Evolutionary conservation across 2,888 invertebrate genomes (phyloP).

Genomic region (Bursaphelenchus okinawaensis): DNA sequence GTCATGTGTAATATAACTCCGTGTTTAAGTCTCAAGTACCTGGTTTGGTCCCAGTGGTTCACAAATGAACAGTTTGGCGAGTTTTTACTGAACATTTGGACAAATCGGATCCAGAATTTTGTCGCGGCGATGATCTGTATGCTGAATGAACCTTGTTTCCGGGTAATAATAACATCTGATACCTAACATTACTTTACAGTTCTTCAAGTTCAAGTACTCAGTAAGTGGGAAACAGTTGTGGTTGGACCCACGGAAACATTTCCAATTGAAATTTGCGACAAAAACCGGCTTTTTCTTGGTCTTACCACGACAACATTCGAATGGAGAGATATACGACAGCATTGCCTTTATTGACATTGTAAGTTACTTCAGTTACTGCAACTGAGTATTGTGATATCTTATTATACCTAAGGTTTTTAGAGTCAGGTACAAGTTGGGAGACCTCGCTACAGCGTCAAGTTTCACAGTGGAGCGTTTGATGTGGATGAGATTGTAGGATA

Average conservation of each 20-base stretch:
- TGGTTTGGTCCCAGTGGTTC: constrained; percentile 39
- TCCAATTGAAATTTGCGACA: constrained; percentile 33
- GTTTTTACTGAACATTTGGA: constrained; percentile 40
- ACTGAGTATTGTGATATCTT: too few relatives aligned
- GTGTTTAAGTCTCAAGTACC: constrained; percentile 34
- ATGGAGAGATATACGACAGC: constrained; percentile 58
- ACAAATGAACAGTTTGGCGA: constrained; percentile 25
- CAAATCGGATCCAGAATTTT: constrained; percentile 39
- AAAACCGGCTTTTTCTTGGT: constrained; percentile 57
- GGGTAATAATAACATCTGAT: background rate
- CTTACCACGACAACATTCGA: constrained; percentile 56
- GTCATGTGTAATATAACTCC: too few relatives aligned
- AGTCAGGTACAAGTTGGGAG: constrained; percentile 3
- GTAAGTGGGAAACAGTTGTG: constrained; percentile 35
- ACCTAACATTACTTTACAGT: constrained; percentile 10
- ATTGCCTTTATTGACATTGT: constrained; percentile 57
- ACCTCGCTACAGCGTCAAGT: constrained; percentile 22
- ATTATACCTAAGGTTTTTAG: too few relatives aligned
- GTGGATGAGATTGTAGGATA: constrained; percentile 58
- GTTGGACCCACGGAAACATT: constrained; percentile 36
- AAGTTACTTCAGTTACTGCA: constrained; percentile 14
- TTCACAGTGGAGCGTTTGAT: constrained; percentile 58
- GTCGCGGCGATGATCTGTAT: constrained; percentile 40
- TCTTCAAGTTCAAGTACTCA: constrained; percentile 27
- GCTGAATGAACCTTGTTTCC: background rate